Evolutionary conservation across 1,140 invertebrate genomes (phyloP).

Genomic region (Trichogramma pretiosum): DNA sequence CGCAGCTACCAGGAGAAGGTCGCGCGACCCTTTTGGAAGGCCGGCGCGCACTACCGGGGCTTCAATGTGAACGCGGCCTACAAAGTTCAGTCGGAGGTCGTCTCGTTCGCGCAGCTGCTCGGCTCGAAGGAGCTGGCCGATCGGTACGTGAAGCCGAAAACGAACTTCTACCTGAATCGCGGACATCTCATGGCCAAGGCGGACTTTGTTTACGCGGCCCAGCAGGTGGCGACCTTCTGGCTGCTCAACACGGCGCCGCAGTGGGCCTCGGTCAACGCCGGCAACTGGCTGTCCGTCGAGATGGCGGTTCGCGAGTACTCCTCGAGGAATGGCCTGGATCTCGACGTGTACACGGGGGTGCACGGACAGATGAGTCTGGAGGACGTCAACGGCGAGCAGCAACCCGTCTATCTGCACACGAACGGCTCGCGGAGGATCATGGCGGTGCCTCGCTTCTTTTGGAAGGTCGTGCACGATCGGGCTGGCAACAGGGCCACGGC

Average conservation of each 20-base stretch:
- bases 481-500: constrained; percentile 45
- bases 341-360: constrained; percentile 51
- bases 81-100: constrained; percentile 23
- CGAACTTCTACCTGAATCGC: constrained; percentile 29
- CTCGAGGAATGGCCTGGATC: constrained; percentile 22
- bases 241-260: constrained; percentile 51
- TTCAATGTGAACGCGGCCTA: constrained; percentile 28
- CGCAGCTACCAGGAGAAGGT: constrained; percentile 23
- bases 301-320: constrained; percentile 25
- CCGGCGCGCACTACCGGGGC: constrained; percentile 27
- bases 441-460: constrained; percentile 51
- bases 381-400: constrained; percentile 37
- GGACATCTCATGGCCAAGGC: constrained; percentile 44
- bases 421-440: constrained; percentile 37
- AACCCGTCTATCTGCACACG: constrained; percentile 42
- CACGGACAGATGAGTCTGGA: constrained; percentile 45
- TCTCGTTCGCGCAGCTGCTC: constrained; percentile 27
- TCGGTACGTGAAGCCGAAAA: constrained; percentile 23
- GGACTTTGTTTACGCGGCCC: constrained; percentile 41
- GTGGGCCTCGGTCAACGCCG: constrained; percentile 50
- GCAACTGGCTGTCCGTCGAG: constrained; percentile 44
- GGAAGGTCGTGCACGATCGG: constrained; percentile 54
- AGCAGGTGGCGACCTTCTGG: constrained; percentile 42
- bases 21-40: constrained; percentile 28
- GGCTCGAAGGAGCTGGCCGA: constrained; percentile 25